These are phyloP conservation scores for Chelonoidis abingdonii DNA, from an alignment of 2,113 vertebrate genomes.

Conservation along the genomic window DNA sequence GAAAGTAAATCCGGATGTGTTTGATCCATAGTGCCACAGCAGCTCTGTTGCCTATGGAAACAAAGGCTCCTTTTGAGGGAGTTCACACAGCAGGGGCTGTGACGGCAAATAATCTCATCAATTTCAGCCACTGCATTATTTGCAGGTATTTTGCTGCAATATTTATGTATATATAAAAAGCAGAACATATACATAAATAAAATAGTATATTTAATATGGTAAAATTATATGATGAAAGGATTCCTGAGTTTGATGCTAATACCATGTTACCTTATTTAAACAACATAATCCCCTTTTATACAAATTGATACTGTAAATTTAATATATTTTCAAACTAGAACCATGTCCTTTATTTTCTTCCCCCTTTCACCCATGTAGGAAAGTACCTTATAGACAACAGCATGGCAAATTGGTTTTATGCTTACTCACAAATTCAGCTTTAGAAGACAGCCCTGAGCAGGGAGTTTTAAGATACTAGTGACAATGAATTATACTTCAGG, in stretches of 20 bases:
- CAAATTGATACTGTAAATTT: neutral
- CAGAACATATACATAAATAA: neutral
- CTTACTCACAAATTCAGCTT: constrained; percentile 44
- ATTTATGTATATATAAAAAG: fast-evolving
- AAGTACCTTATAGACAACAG: neutral
- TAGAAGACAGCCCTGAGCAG: constrained; percentile 29
- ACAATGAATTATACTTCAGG: neutral
- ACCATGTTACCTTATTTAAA: neutral
- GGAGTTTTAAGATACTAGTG: neutral
- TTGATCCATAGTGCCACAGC: constrained; percentile 50
- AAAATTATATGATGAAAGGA: neutral
- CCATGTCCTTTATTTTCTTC: neutral
- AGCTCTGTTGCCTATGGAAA: constrained; percentile 76
- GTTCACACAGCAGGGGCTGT: neutral
- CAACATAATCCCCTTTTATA: neutral
- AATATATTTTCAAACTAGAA: constrained; percentile 6
- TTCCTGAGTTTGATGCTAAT: neutral
- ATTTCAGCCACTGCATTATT: constrained; percentile 1
- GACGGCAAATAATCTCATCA: neutral
- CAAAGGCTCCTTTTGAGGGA: constrained; percentile 66
- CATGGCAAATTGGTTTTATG: constrained; percentile 38
- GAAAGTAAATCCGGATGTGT: constrained; percentile 65
- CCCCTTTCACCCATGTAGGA: neutral
- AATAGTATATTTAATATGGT: neutral
- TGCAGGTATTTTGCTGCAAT: neutral